Percentiles rank a stretch among this genome's conserved stretches.
These are phyloP conservation scores for Teleiodes luculella DNA, from an alignment of 2,888 invertebrate genomes.

Conservation along the genomic window DNA sequence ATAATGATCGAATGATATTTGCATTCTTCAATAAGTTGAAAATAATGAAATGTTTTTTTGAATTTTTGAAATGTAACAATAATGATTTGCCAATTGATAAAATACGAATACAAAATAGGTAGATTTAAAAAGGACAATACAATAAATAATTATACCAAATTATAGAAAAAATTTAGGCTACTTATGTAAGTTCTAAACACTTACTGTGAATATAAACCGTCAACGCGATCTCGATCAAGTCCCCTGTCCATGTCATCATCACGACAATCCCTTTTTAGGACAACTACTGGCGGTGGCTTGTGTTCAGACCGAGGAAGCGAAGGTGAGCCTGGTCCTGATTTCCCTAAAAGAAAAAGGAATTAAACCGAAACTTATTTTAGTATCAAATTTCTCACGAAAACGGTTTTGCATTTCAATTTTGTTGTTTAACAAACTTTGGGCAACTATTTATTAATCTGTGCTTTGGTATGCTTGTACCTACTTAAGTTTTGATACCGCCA, in stretches of 20 bases:
- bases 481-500: no score
- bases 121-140: not conserved
- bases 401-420: no score
- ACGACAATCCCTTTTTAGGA: constrained; percentile 91
- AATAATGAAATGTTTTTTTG: not conserved
- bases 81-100: not conserved
- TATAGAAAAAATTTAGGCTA: no score
- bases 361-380: no score
- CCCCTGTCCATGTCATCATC: constrained; percentile 83
- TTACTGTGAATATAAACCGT: constrained; percentile 71
- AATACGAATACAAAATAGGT: not conserved
- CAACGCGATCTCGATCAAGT: constrained; percentile 46
- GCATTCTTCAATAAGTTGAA: not conserved
- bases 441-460: no score
- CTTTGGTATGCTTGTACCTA: no score
- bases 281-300: constrained; percentile 94
- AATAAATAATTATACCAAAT: no score
- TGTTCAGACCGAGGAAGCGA: constrained; percentile 83
- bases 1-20: not conserved
- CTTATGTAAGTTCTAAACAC: constrained; percentile 24
- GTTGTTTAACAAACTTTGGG: no score
- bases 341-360: constrained; percentile 43
- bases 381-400: no score
- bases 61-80: not conserved
- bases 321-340: constrained; percentile 76